phyloP scores from a whole-genome alignment of 1,140 invertebrate species.

The Nephila pilipes region DNA sequence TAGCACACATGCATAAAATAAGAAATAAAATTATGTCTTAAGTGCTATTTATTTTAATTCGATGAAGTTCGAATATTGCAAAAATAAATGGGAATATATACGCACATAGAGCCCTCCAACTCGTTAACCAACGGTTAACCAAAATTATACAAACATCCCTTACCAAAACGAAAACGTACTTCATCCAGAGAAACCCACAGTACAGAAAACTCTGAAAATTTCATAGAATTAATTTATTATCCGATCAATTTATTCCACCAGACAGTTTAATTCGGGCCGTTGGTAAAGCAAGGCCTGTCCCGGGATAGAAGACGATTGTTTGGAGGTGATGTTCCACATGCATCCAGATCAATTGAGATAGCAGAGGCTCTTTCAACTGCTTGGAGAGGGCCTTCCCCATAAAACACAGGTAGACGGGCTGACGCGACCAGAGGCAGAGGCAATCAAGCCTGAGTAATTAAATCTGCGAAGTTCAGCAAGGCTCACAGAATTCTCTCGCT shows the following conservation, averaged over 20 bases:
- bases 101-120: no score
- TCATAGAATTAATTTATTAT: conserved; percentile 4
- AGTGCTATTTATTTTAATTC: no score
- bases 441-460: conserved; percentile 49
- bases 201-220: neutral
- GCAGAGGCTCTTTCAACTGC: conserved; percentile 26
- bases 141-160: no score
- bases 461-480: conserved; percentile 45
- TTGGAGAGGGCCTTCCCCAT: conserved; percentile 7
- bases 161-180: neutral
- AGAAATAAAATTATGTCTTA: no score
- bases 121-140: no score
- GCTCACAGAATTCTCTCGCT: conserved; percentile 43
- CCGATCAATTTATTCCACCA: conserved; percentile 1
- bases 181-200: neutral
- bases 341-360: conserved; percentile 38
- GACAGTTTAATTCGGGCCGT: neutral
- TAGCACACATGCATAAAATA: no score
- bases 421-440: neutral
- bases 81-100: no score
- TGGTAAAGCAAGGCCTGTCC: neutral
- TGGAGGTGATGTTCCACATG: conserved; percentile 9
- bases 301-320: neutral
- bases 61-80: no score
- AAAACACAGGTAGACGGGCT: conserved; percentile 50